phyloP scores from a whole-genome alignment of 2,113 vertebrate genomes.

The Hydrochoerus hydrochaeris region DNA sequence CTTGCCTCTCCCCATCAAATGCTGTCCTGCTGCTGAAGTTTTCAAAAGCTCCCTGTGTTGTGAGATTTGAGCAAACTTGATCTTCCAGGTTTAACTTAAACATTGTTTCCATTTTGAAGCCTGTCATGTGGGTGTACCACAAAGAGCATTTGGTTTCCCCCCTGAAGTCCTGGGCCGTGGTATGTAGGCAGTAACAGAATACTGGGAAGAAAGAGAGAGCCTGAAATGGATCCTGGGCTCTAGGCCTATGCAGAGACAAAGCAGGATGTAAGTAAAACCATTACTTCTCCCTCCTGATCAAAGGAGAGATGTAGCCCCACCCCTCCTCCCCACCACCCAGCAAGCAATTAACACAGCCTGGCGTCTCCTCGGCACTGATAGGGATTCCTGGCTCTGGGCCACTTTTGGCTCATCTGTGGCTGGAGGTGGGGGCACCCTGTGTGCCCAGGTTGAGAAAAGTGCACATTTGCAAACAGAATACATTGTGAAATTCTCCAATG shows the following conservation, averaged over 20 bases:
- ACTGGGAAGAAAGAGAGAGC: conserved; percentile 86
- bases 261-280: conserved; percentile 89
- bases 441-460: conserved; percentile 26
- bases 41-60: conserved; percentile 84
- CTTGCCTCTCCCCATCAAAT: conserved; percentile 72
- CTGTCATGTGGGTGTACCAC: conserved; percentile 86
- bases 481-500: not conserved
- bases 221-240: conserved; percentile 88
- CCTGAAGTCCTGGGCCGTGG: conserved; percentile 78
- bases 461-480: not conserved
- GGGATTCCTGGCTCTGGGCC: not conserved
- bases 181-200: conserved; percentile 88
- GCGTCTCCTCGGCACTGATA: conserved; percentile 62
- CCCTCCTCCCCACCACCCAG: conserved; percentile 83
- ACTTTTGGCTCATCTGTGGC: not conserved
- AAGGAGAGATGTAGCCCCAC: conserved; percentile 79
- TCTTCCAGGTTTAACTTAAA: conserved; percentile 88
- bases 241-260: conserved; percentile 84
- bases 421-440: not conserved
- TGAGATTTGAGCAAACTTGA: conserved; percentile 84
- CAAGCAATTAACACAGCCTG: conserved; percentile 85
- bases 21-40: conserved; percentile 78
- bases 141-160: conserved; percentile 84
- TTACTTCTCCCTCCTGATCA: conserved; percentile 88
- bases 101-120: conserved; percentile 88